Conservation (phyloP, 2,113 vertebrate species). For the Chloropsis hardwickii region DNA sequence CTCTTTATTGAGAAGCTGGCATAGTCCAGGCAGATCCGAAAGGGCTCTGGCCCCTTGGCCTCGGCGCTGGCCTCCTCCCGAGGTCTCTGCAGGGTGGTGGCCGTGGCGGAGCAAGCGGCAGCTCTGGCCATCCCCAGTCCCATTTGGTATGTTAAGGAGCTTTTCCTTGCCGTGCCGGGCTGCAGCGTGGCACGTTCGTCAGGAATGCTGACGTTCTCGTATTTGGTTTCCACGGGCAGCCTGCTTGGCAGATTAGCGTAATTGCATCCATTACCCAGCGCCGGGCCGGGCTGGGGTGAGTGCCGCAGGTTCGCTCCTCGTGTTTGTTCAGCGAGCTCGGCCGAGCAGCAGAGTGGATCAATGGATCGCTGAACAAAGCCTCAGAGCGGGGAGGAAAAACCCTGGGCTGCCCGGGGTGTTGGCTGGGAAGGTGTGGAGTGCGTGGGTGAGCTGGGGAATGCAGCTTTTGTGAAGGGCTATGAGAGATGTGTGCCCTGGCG, state of each 20-base stretch:
- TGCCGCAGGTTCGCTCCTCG: not conserved
- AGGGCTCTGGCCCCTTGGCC: not conserved
- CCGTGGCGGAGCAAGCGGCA: not conserved
- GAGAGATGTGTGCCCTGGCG: not conserved
- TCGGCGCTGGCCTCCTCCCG: not conserved
- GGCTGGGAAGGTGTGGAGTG: not conserved
- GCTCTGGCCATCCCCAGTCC: not conserved
- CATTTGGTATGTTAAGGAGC: not conserved
- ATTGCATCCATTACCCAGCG: not conserved
- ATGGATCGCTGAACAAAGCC: accelerated
- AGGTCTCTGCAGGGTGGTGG: not conserved
- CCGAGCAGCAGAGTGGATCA: not conserved
- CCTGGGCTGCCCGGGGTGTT: not conserved
- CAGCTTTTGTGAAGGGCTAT: not conserved
- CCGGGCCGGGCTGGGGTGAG: not conserved
- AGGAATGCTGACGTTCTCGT: constrained; percentile 45
- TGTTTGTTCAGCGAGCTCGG: not conserved
- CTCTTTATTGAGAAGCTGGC: not conserved
- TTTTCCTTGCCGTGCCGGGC: not conserved
- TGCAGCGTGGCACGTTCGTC: not conserved
- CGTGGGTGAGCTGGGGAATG: not conserved
- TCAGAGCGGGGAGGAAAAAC: not conserved
- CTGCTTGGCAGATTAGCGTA: constrained; percentile 9
- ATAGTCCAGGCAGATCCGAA: accelerated
- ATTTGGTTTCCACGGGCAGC: constrained; percentile 52